Percentiles rank a stretch among this genome's conserved stretches.
These are phyloP conservation scores for Nephrotoma guestfalica DNA, from an alignment of 2,888 invertebrate genomes.

Conservation along the genomic window DNA sequence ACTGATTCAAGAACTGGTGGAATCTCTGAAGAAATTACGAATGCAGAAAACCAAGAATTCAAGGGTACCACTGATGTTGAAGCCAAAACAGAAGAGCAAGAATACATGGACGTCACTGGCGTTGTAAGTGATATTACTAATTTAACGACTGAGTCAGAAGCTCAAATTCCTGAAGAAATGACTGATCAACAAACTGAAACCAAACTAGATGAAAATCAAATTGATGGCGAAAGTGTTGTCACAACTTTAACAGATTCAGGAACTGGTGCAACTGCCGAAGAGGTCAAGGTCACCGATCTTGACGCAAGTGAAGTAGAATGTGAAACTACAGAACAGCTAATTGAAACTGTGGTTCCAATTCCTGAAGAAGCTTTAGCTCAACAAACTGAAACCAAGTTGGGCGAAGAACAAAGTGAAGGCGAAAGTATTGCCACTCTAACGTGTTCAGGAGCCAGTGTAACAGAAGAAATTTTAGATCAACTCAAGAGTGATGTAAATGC, in stretches of 20 bases:
- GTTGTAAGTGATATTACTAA: neutral
- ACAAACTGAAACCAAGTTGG: too few relatives aligned
- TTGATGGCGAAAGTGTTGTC: neutral
- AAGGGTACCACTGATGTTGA: neutral
- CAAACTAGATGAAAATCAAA: neutral
- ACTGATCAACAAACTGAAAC: slow-evolving; percentile 10
- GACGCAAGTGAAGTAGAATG: too few relatives aligned
- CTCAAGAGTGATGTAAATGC: neutral
- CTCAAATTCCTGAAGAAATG: slow-evolving; percentile 6
- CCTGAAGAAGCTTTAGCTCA: too few relatives aligned
- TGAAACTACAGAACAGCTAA: too few relatives aligned
- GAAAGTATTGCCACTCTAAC: too few relatives aligned
- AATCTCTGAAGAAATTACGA: too few relatives aligned
- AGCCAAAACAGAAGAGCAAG: neutral
- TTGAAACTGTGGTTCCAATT: too few relatives aligned
- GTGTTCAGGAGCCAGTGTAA: too few relatives aligned
- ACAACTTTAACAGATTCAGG: neutral
- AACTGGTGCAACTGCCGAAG: neutral
- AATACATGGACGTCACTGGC: slow-evolving; percentile 2
- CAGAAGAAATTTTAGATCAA: neutral
- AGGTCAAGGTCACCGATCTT: neutral
- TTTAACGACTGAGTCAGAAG: slow-evolving; percentile 11
- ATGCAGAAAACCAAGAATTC: neutral
- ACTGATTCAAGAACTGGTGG: neutral
- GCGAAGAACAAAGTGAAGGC: too few relatives aligned